Conservation (phyloP, 1,140 invertebrate genomes). For the roundworm (Caenorhabditis elegans) region DNA sequence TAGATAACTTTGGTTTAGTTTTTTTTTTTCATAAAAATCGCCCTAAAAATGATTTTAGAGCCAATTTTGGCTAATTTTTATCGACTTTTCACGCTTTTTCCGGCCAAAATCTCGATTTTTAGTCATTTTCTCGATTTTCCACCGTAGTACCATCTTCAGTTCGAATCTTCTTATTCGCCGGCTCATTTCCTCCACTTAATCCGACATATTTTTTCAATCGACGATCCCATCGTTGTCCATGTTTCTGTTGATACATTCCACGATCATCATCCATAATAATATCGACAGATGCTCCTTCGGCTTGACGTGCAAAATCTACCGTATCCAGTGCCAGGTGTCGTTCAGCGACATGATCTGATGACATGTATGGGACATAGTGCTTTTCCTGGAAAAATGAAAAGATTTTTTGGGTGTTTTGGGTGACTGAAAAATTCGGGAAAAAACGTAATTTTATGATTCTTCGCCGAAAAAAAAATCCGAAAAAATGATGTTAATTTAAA, state of each 20-base stretch:
- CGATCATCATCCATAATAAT: constrained; percentile 78
- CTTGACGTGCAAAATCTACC: constrained; percentile 75
- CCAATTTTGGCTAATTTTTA: too few relatives aligned
- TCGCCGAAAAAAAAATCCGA: too few relatives aligned
- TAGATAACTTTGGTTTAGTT: too few relatives aligned
- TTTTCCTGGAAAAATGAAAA: constrained; percentile 29
- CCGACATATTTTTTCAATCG: constrained; percentile 87
- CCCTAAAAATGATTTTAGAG: too few relatives aligned
- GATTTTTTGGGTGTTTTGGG: neutral
- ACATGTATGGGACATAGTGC: constrained; percentile 20
- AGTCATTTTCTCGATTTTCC: neutral
- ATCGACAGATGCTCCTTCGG: constrained; percentile 77
- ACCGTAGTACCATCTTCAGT: constrained; percentile 80
- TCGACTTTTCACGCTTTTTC: too few relatives aligned
- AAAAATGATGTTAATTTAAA: too few relatives aligned
- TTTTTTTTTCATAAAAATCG: too few relatives aligned
- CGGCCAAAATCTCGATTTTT: too few relatives aligned
- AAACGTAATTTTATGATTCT: too few relatives aligned
- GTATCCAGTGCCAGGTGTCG: constrained; percentile 34
- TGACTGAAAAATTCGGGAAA: too few relatives aligned
- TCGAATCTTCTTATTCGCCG: constrained; percentile 78
- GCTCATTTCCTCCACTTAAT: constrained; percentile 71
- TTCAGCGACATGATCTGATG: constrained; percentile 34
- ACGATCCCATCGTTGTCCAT: constrained; percentile 73
- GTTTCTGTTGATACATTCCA: constrained; percentile 71